phyloP scores from a whole-genome alignment of 1,140 invertebrate genomes.

The Aricia agestis region DNA sequence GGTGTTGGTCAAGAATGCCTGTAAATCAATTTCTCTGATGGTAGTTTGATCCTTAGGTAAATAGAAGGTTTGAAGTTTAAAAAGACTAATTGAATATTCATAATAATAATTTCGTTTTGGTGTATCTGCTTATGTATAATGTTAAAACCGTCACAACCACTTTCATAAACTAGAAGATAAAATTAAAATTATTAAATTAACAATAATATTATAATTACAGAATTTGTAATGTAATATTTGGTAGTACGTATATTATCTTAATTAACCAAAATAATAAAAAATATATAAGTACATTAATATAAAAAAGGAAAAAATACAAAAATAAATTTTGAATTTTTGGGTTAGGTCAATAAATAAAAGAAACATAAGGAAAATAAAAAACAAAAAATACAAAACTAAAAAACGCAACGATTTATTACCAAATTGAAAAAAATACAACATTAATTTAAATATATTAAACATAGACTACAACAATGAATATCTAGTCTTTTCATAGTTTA shows the following conservation, averaged over 20 bases:
- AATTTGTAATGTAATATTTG: too few species aligned
- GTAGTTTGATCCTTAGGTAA: too few species aligned
- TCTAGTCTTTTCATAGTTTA: conserved; percentile 1
- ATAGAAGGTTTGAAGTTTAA: too few species aligned
- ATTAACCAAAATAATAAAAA: too few species aligned
- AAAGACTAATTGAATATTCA: too few species aligned
- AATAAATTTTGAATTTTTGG: background rate
- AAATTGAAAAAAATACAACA: conserved; percentile 18
- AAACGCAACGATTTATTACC: conserved; percentile 48
- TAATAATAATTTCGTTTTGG: background rate
- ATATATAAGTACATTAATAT: background rate
- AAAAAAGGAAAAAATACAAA: background rate
- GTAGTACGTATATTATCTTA: too few species aligned
- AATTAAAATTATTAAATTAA: background rate
- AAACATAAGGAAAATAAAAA: conserved; percentile 26
- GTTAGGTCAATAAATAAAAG: conserved; percentile 16
- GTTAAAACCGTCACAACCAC: background rate
- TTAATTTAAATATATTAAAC: background rate
- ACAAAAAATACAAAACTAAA: conserved; percentile 34
- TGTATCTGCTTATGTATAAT: background rate
- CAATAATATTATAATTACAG: too few species aligned
- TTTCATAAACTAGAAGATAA: background rate
- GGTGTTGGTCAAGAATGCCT: too few species aligned
- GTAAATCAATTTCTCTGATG: too few species aligned
- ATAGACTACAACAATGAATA: background rate